phyloP scores from a whole-genome alignment of 2,797 vertebrate species.

The Simalia tracyae region DNA sequence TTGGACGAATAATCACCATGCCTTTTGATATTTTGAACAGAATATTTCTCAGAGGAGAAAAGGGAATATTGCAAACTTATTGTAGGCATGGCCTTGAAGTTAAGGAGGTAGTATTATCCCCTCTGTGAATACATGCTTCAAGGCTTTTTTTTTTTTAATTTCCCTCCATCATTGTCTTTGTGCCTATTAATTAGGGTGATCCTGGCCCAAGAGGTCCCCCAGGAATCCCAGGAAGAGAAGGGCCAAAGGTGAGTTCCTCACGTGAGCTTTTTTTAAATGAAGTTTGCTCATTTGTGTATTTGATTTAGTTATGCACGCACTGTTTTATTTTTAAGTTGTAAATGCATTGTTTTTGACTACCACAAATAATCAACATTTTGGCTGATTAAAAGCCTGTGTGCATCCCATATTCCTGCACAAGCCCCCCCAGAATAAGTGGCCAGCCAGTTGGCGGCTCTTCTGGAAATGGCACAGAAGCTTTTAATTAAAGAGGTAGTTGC shows the following conservation, averaged over 20 bases:
- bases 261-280: not conserved
- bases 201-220: conserved; percentile 86
- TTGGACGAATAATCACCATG: not conserved
- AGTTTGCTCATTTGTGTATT: not conserved
- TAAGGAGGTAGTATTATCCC: conserved; percentile 67
- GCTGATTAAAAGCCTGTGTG: not conserved
- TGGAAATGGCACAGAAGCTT: not conserved
- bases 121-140: not conserved
- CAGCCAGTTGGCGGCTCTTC: not conserved
- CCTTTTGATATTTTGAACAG: conserved; percentile 60
- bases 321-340: not conserved
- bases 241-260: conserved; percentile 85
- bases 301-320: not conserved
- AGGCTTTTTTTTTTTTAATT: accelerated
- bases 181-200: conserved; percentile 80
- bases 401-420: not conserved
- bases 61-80: conserved; percentile 70
- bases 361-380: not conserved
- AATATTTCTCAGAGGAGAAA: conserved; percentile 87
- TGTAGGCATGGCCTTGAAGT: conserved; percentile 69
- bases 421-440: not conserved
- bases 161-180: not conserved
- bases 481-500: not conserved
- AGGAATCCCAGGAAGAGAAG: conserved; percentile 94
- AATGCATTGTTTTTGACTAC: not conserved